Evolutionary conservation across 1,140 invertebrate species (phyloP).

Genomic region (Drosophila mauritiana): DNA sequence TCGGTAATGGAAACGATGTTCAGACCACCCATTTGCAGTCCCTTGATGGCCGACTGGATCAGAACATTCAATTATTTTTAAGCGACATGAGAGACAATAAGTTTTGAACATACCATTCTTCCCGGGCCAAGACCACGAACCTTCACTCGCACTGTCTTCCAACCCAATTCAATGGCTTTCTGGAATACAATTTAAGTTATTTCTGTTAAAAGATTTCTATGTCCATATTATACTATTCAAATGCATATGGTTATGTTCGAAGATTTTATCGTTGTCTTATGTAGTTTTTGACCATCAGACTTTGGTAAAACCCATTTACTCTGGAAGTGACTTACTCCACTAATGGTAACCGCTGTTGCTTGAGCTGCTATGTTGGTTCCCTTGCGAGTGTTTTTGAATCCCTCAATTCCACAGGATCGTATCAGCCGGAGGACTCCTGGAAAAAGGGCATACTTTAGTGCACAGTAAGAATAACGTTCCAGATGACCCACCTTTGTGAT

Average conservation of each 20-base stretch:
- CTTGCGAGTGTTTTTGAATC: constrained; percentile 97
- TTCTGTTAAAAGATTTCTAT: not conserved
- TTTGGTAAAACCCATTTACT: not conserved
- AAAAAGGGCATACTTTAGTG: not conserved
- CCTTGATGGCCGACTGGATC: constrained; percentile 94
- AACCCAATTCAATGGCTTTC: constrained; percentile 90
- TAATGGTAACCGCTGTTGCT: constrained; percentile 91
- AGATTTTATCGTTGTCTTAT: too few relatives aligned
- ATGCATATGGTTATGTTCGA: too few relatives aligned
- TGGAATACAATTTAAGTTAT: constrained; percentile 77
- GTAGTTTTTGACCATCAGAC: too few relatives aligned
- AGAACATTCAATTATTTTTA: not conserved
- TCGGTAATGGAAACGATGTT: constrained; percentile 96
- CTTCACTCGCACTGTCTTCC: constrained; percentile 90
- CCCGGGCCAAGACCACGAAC: constrained; percentile 94
- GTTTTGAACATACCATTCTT: constrained; percentile 89
- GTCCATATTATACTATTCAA: too few relatives aligned
- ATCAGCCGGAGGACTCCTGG: constrained; percentile 87
- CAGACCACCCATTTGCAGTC: constrained; percentile 94
- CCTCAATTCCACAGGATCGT: constrained; percentile 93
- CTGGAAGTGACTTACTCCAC: constrained; percentile 51
- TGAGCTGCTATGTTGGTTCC: constrained; percentile 98
- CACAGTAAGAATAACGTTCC: not conserved
- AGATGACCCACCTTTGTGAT: constrained; percentile 86
- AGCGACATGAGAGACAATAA: not conserved